These are phyloP conservation scores for Eudasyphora cyanicolor DNA, from an alignment of 2,888 invertebrate genomes.

Conservation along the genomic window DNA sequence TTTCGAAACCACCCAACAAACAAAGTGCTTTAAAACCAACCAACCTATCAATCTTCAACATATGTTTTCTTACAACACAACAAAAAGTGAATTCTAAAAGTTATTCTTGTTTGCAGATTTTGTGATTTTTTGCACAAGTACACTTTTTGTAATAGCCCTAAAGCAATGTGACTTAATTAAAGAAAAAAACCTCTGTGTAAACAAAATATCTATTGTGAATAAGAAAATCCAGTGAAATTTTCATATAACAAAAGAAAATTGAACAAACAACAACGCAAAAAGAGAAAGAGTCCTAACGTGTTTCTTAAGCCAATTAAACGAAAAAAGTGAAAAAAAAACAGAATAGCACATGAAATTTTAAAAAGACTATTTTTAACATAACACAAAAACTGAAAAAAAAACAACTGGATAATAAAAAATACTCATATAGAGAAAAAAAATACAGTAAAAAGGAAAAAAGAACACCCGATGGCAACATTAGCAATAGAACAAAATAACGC, in stretches of 20 bases:
- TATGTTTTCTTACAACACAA: no score
- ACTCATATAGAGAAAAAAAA: conserved; percentile 1
- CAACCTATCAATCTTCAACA: no score
- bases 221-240: conserved; percentile 29
- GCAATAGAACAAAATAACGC: conserved; percentile 56
- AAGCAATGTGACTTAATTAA: conserved; percentile 63
- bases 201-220: conserved; percentile 45
- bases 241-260: conserved; percentile 26
- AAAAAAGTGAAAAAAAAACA: conserved; percentile 33
- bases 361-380: conserved; percentile 47
- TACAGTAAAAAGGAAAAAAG: conserved; percentile 40
- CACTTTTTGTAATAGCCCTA: neutral
- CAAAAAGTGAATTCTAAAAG: no score
- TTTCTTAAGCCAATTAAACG: conserved; percentile 67
- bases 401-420: neutral
- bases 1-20: neutral
- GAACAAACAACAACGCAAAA: conserved; percentile 18
- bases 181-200: conserved; percentile 44
- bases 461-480: conserved; percentile 76
- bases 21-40: no score
- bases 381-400: conserved; percentile 39
- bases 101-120: neutral
- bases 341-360: no score
- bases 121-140: neutral
- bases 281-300: conserved; percentile 39